A percentile compares a stretch with the other conserved stretches of the same genome.
Conservation (phyloP, 2,888 invertebrate genomes). For the Leucoma salicis region DNA sequence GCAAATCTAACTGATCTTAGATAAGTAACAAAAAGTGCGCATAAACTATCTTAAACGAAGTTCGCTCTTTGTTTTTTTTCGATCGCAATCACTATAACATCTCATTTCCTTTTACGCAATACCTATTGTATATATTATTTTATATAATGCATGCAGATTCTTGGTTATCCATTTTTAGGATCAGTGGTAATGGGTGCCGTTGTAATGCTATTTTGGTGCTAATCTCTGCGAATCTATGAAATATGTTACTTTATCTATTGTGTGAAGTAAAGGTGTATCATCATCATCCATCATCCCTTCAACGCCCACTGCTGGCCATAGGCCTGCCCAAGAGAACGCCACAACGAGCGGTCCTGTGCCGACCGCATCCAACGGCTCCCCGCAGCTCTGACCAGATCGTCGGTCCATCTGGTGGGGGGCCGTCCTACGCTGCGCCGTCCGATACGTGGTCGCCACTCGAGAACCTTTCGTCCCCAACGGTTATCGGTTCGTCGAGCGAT, state of each 20-base stretch:
- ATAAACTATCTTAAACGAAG: constrained; percentile 41
- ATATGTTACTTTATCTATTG: constrained; percentile 11
- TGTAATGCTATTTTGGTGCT: constrained; percentile 15
- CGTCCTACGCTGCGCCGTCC: too few species aligned
- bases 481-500: too few species aligned
- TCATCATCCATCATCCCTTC: too few species aligned
- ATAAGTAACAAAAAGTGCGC: constrained; percentile 48
- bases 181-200: constrained; percentile 28
- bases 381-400: too few species aligned
- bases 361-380: too few species aligned
- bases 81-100: constrained; percentile 45
- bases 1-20: constrained; percentile 52
- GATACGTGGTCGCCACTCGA: too few species aligned
- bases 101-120: constrained; percentile 44
- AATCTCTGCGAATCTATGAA: constrained; percentile 13
- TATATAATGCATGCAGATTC: constrained; percentile 38
- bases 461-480: too few species aligned
- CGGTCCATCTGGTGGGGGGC: too few species aligned
- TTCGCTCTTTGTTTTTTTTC: constrained; percentile 36
- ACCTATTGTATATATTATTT: constrained; percentile 35
- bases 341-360: too few species aligned
- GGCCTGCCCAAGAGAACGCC: too few species aligned
- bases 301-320: too few species aligned
- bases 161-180: constrained; percentile 26
- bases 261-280: constrained; percentile 3